A percentile compares a stretch with the other conserved stretches of the same genome.
Conservation (phyloP, 2,888 invertebrate species). For the Erebia aethiops region DNA sequence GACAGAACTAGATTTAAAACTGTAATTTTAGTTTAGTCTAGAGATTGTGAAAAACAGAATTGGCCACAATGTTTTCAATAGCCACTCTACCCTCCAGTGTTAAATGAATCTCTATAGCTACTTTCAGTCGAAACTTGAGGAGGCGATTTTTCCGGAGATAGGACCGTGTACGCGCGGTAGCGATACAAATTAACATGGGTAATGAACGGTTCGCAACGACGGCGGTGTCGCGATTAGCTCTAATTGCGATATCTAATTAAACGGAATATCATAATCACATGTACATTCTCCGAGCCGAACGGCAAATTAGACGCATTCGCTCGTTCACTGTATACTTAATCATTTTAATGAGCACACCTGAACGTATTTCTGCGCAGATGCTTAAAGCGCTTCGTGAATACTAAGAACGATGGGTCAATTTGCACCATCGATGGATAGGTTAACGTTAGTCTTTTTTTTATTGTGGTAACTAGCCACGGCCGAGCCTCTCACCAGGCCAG, state of each 20-base stretch:
- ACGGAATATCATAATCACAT: constrained; percentile 60
- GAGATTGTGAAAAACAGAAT: no score
- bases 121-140: constrained; percentile 44
- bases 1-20: no score
- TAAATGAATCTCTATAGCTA: not conserved
- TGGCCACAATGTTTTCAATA: not conserved
- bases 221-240: constrained; percentile 61
- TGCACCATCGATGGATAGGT: no score
- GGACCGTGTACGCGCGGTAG: constrained; percentile 49
- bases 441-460: no score
- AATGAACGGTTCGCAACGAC: constrained; percentile 61
- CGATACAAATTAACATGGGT: constrained; percentile 63
- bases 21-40: no score
- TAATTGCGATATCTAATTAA: constrained; percentile 70
- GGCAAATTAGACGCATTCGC: constrained; percentile 44
- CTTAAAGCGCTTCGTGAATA: not conserved
- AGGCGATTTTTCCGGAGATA: constrained; percentile 56
- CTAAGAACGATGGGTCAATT: not conserved
- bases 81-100: not conserved
- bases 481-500: no score
- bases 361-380: constrained; percentile 46
- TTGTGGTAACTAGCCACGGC: no score
- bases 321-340: constrained; percentile 33
- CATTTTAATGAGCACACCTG: constrained; percentile 51
- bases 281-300: constrained; percentile 37